These are phyloP conservation scores for Pachycephus smyrnensis DNA, from an alignment of 2,888 invertebrate species.

Conservation along the genomic window DNA sequence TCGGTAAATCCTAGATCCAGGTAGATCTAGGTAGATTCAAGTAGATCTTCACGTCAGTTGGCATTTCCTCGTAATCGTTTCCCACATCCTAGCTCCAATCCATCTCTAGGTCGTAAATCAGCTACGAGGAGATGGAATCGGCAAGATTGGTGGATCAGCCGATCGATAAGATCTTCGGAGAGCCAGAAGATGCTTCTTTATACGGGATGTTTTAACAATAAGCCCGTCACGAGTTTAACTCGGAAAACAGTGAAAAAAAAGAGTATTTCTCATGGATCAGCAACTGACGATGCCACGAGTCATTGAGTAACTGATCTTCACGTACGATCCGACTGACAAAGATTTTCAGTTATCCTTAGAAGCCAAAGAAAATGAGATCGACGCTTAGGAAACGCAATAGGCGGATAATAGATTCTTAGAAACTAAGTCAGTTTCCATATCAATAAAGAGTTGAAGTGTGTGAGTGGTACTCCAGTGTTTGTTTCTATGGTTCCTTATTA, in stretches of 20 bases:
- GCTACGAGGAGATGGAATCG: background rate
- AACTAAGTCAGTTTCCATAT: background rate
- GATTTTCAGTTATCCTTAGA: background rate
- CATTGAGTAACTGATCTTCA: background rate
- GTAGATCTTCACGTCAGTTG: background rate
- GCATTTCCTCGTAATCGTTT: background rate
- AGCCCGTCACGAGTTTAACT: background rate
- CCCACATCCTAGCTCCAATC: background rate
- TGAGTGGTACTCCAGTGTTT: conserved; percentile 3
- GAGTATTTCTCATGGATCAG: background rate
- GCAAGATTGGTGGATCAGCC: background rate
- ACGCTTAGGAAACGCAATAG: background rate
- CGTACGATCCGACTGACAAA: background rate
- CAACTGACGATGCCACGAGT: background rate
- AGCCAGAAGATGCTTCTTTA: background rate
- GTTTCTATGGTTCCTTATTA: conserved; percentile 27
- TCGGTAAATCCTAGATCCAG: background rate
- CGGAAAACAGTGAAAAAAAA: background rate
- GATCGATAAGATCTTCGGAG: background rate
- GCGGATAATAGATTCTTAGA: background rate
- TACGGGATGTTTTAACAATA: background rate
- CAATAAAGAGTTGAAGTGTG: background rate
- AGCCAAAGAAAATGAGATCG: background rate
- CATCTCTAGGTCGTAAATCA: background rate
- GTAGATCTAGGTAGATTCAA: background rate